Percentiles rank a stretch among this genome's conserved stretches.
phyloP scores from a whole-genome alignment of 2,797 vertebrate genomes.

The Corythornis leucogaster region DNA sequence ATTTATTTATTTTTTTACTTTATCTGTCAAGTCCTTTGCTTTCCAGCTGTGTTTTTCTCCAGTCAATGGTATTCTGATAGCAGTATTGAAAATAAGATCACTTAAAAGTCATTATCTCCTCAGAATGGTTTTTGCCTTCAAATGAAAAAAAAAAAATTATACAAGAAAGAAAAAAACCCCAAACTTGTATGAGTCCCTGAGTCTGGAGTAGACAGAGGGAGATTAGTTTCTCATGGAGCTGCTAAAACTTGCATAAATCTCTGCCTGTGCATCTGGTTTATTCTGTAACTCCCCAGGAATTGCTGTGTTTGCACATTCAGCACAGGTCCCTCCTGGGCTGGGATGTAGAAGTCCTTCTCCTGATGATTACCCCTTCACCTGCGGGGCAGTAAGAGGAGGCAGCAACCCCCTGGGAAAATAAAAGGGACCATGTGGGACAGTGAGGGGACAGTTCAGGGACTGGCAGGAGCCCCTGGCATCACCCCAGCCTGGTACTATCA shows the following conservation, averaged over 20 bases:
- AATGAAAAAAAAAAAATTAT: background rate
- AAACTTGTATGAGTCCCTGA: background rate
- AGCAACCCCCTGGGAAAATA: accelerated
- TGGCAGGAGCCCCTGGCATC: accelerated
- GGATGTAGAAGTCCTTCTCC: background rate
- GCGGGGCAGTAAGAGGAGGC: accelerated
- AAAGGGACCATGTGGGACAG: background rate
- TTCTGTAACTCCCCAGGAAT: background rate
- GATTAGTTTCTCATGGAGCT: background rate
- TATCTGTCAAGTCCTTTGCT: constrained; percentile 24
- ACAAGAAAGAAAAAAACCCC: background rate
- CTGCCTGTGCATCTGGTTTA: background rate
- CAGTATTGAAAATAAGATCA: background rate
- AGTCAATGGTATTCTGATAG: background rate
- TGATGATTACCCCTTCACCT: accelerated
- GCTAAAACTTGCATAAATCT: background rate
- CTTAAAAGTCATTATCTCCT: constrained; percentile 16
- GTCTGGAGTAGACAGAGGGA: background rate
- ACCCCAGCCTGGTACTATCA: accelerated
- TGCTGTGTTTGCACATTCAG: background rate
- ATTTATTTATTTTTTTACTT: background rate
- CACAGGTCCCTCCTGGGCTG: background rate
- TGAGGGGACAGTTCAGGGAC: accelerated
- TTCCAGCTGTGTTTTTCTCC: background rate
- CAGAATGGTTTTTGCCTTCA: background rate